Percentiles rank a stretch among this genome's conserved stretches.
Evolutionary conservation across 1,140 invertebrate species (phyloP).

Genomic region (Alviniconcha marisindica): DNA sequence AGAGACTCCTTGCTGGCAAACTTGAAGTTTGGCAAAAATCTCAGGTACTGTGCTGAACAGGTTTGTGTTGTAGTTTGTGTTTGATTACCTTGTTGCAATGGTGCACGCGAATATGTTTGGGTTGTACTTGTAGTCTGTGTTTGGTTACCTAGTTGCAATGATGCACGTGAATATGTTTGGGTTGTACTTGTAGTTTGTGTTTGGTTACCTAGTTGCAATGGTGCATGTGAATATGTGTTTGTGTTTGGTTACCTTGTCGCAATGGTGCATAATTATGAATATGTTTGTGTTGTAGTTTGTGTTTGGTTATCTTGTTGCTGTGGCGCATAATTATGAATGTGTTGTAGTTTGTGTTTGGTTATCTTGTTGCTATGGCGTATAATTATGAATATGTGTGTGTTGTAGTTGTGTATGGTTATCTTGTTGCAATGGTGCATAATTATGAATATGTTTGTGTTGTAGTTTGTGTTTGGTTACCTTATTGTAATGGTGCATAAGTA

Average conservation of each 20-base stretch:
- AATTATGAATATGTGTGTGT: background rate
- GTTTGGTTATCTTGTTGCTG: background rate
- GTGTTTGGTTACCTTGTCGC: no score
- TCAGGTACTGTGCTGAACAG: no score
- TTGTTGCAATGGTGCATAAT: no score
- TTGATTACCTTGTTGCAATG: background rate
- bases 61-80: no score
- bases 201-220: no score
- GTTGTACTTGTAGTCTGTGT: background rate
- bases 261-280: no score
- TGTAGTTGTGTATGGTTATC: background rate
- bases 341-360: background rate
- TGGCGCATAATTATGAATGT: background rate
- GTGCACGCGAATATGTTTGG: background rate
- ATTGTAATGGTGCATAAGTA: no score
- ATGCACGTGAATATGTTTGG: no score
- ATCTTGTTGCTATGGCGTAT: background rate
- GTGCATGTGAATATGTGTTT: no score
- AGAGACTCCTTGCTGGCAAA: slow-evolving; percentile 27
- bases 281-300: no score
- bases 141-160: background rate
- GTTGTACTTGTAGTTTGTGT: background rate
- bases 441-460: no score
- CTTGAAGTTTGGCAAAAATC: slow-evolving; percentile 31
- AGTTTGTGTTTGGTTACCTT: no score